Conservation (phyloP, 2,113 vertebrate genomes). For the Hylia prasina region DNA sequence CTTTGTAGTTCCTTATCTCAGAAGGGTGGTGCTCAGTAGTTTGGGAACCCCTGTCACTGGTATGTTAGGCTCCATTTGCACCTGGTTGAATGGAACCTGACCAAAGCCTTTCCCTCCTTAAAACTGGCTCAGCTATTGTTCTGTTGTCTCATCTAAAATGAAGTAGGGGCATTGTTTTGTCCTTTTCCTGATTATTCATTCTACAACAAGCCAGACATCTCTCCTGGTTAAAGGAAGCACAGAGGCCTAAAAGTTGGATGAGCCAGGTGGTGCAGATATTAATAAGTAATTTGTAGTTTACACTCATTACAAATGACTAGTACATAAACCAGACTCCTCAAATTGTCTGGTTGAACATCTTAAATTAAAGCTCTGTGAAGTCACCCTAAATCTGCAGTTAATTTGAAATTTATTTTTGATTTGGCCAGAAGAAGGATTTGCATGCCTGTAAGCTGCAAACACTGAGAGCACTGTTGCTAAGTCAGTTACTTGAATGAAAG, state of each 20-base stretch:
- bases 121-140: background rate
- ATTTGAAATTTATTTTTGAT: background rate
- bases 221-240: background rate
- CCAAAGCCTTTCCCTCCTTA: background rate
- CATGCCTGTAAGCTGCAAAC: background rate
- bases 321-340: background rate
- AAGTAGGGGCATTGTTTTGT: background rate
- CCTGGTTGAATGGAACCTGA: background rate
- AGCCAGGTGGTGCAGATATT: background rate
- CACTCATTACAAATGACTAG: fast-evolving
- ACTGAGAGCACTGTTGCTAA: background rate
- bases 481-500: background rate
- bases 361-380: background rate
- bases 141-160: background rate
- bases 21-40: background rate
- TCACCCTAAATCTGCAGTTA: background rate
- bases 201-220: background rate
- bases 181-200: background rate
- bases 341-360: background rate
- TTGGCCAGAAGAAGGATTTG: background rate
- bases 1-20: background rate
- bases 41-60: background rate
- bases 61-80: background rate
- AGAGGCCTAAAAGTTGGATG: background rate
- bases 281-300: background rate